Evolutionary conservation across 2,888 invertebrate genomes (phyloP), one percentile per base, ranked within the genome.

Genomic region (Helleia helle): DNA sequence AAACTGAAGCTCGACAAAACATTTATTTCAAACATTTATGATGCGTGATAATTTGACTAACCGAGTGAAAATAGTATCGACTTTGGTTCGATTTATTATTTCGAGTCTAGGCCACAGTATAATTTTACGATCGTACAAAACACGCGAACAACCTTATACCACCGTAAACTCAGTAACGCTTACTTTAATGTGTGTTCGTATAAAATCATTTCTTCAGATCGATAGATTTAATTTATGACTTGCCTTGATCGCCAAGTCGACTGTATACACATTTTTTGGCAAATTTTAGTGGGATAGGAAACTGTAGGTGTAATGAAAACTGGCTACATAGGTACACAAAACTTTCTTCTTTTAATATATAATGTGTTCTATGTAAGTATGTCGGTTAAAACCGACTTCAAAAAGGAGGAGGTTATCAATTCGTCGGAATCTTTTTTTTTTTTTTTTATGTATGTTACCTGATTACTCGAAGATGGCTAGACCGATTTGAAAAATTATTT

Each of bases 71-170:
- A 34, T 34, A 22, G 34, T 34, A 22, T 34, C 22, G 12, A 22
- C 22, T 34, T 31, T 28, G 42, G 25, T 39, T 41, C 28, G 31
- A 37, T 45, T 43, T 44, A 39, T 43, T 42, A 46, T 44, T 49
- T 37, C 27, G 26, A 38, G 31, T 2, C 43, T 44, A 26, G 43
- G 41, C 44, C 46, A 45, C 43, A 39, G 43, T 48, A 50, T 49
- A 46, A 46, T 55, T 49, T 54, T 49, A 51, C 40, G 50, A 50
- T 18, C 37, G 38, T 30, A 38, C 42, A 42, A 48, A 53, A 49
- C 48, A 52, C 48, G 50, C 50, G 47, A 50, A 52, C 46, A 50
- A 52, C 49, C 46, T 44, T 46, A 49, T 43, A 48, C 42, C 38
- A 24, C 44, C 37, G 46, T 46, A 49, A 52, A 50, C 41, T 44